Evolutionary conservation across 2,113 vertebrate genomes (phyloP).

Genomic region (Phalacrocorax aristotelis): DNA sequence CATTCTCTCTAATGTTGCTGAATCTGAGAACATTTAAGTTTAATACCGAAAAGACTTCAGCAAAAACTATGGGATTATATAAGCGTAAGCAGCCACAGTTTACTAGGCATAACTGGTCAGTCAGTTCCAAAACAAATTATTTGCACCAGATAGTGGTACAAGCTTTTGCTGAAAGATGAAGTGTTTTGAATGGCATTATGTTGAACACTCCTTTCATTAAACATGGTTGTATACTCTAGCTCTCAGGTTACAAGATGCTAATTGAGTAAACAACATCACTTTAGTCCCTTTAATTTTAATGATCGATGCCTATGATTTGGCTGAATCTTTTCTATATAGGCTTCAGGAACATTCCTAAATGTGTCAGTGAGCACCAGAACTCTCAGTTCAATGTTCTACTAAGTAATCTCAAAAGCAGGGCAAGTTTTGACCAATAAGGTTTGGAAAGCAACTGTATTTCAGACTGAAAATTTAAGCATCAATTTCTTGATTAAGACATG

Average conservation of each 20-base stretch:
- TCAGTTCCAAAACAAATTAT: neutral
- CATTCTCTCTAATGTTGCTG: neutral
- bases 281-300: neutral
- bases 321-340: neutral
- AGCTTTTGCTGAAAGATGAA: neutral
- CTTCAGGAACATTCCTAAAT: neutral
- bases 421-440: neutral
- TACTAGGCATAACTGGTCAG: neutral
- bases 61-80: neutral
- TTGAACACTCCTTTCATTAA: neutral
- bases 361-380: neutral
- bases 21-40: neutral
- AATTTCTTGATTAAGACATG: neutral
- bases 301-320: neutral
- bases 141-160: neutral
- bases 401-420: neutral
- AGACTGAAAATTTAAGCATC: neutral
- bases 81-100: neutral
- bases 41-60: neutral
- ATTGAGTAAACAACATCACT: neutral
- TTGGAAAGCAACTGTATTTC: neutral
- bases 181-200: neutral
- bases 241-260: neutral
- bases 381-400: neutral
- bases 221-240: neutral